Evolutionary conservation across 2,797 vertebrate genomes (phyloP).

Genomic region (Agapornis canus): DNA sequence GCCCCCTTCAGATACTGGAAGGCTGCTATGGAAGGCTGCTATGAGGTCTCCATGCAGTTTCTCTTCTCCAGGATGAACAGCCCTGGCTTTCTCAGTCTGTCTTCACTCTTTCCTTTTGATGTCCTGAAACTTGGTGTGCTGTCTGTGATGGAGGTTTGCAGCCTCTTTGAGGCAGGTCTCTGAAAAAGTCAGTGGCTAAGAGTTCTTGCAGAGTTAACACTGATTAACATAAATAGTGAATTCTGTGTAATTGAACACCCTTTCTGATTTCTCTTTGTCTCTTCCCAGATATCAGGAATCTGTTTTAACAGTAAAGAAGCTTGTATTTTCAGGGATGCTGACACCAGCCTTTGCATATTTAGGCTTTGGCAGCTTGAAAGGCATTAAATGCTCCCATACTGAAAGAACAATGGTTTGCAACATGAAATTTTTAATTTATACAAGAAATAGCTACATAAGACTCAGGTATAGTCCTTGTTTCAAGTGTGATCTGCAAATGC

Average conservation of each 20-base stretch:
- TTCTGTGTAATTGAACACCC: neutral
- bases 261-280: neutral
- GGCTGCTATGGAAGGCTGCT: neutral
- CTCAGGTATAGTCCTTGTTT: neutral
- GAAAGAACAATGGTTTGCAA: neutral
- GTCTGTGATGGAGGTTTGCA: neutral
- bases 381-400: neutral
- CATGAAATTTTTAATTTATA: neutral
- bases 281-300: neutral
- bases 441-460: neutral
- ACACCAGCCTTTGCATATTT: neutral
- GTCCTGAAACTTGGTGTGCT: neutral
- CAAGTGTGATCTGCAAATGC: neutral
- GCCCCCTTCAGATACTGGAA: neutral
- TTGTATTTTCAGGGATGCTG: neutral
- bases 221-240: neutral
- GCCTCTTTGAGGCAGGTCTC: neutral
- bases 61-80: neutral
- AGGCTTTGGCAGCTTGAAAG: neutral
- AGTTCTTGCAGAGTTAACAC: neutral
- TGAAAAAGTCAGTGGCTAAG: neutral
- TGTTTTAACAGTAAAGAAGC: fast-evolving
- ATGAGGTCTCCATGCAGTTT: neutral
- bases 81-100: neutral
- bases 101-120: neutral